Evolutionary conservation across 2,797 vertebrate species (phyloP).

Genomic region (Telmatherina bonti): DNA sequence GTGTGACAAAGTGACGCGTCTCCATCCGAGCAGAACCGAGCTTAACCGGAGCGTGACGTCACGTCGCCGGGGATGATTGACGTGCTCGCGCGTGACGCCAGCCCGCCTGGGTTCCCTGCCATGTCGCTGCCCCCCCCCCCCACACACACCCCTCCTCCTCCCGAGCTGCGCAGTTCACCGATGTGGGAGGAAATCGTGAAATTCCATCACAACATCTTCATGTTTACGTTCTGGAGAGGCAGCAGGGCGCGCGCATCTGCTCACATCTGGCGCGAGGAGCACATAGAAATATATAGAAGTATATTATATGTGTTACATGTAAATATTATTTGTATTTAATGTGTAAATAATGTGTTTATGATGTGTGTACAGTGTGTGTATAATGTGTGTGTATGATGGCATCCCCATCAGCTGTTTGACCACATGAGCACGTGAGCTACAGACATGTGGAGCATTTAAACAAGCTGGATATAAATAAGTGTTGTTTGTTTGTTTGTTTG

Average conservation of each 20-base stretch:
- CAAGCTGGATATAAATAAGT: constrained; percentile 1
- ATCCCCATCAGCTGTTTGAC: too few species aligned
- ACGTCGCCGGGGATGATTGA: constrained; percentile 57
- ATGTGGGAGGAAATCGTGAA: background rate
- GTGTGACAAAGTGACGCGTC: constrained; percentile 75
- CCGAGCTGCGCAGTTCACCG: constrained; percentile 29
- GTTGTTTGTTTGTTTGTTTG: constrained; percentile 1
- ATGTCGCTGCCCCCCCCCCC: constrained; percentile 6
- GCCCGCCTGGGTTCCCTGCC: constrained; percentile 36
- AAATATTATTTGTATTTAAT: too few species aligned
- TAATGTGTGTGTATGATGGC: too few species aligned
- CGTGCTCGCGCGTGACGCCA: constrained; percentile 38
- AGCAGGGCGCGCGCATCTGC: background rate
- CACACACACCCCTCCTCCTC: too few species aligned
- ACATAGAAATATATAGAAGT: too few species aligned
- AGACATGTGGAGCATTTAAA: too few species aligned
- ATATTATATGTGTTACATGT: too few species aligned
- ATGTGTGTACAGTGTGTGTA: too few species aligned
- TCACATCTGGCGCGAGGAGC: too few species aligned
- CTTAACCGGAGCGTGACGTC: constrained; percentile 24
- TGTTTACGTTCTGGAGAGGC: background rate
- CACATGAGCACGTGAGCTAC: too few species aligned
- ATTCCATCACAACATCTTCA: constrained; percentile 21
- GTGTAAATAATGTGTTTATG: too few species aligned
- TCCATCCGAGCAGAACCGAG: constrained; percentile 8